phyloP scores from a whole-genome alignment of 2,797 vertebrate genomes.

The Balearica regulorum region DNA sequence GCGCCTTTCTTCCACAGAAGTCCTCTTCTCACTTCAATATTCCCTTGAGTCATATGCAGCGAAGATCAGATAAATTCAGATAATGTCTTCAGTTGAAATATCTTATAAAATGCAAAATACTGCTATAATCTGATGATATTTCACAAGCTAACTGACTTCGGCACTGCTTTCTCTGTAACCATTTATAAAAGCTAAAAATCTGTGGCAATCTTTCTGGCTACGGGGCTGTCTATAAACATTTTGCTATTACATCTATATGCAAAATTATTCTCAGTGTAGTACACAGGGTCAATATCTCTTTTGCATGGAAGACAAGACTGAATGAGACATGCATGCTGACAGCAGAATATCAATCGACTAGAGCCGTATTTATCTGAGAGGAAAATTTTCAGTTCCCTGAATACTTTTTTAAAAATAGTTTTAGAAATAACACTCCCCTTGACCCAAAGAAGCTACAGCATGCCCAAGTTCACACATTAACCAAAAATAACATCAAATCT shows the following conservation, averaged over 20 bases:
- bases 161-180: neutral
- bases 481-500: neutral
- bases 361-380: neutral
- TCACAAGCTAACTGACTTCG: neutral
- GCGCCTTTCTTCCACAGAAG: neutral
- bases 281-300: conserved; percentile 17
- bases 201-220: neutral
- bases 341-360: conserved; percentile 5
- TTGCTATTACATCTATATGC: neutral
- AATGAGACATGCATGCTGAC: neutral
- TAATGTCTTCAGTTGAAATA: neutral
- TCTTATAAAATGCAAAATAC: conserved; percentile 30
- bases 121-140: conserved; percentile 19
- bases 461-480: neutral
- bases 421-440: neutral
- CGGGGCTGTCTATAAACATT: neutral
- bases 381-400: neutral
- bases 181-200: neutral
- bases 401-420: conserved; percentile 15
- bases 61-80: neutral
- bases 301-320: neutral
- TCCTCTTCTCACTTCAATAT: neutral
- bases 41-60: neutral
- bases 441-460: neutral
- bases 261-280: conserved; percentile 5